These are phyloP conservation scores for Hyalella azteca DNA, from an alignment of 2,888 invertebrate species.

Conservation along the genomic window DNA sequence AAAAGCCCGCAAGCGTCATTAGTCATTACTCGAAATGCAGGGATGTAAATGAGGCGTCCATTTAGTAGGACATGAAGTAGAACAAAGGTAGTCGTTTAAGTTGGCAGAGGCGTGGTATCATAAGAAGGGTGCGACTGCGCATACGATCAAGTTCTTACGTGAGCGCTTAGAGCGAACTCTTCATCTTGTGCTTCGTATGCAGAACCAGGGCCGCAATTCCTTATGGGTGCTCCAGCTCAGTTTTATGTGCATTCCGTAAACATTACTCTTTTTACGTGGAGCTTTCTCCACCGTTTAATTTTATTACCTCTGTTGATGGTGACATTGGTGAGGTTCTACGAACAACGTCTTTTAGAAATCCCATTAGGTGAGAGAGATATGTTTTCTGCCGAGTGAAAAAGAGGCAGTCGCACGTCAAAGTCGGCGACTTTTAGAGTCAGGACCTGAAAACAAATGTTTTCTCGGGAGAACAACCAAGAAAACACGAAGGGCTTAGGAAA, in stretches of 20 bases:
- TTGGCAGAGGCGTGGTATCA: background rate
- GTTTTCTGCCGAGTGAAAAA: constrained; percentile 15
- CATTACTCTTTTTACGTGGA: constrained; percentile 35
- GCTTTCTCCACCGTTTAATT: constrained; percentile 35
- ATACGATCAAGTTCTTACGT: constrained; percentile 15
- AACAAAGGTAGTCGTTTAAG: background rate
- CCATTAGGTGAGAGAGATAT: constrained; percentile 24
- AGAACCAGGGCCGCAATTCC: constrained; percentile 35
- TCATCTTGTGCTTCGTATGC: constrained; percentile 37
- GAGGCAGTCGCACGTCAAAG: constrained; percentile 5
- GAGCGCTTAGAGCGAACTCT: background rate
- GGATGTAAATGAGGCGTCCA: constrained; percentile 2
- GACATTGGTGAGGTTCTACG: constrained; percentile 30
- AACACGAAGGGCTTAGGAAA: too few species aligned
- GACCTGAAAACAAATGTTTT: background rate
- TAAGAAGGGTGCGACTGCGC: background rate
- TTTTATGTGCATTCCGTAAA: constrained; percentile 36
- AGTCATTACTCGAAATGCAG: constrained; percentile 14
- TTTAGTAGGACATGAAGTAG: background rate
- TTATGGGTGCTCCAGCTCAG: constrained; percentile 34
- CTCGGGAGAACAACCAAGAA: background rate
- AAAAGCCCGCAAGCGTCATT: background rate
- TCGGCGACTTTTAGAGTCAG: background rate
- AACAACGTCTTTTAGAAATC: constrained; percentile 28
- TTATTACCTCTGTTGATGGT: constrained; percentile 28